Evolutionary conservation across 2,797 vertebrate genomes (phyloP).

Genomic region (Thaleichthys pacificus): DNA sequence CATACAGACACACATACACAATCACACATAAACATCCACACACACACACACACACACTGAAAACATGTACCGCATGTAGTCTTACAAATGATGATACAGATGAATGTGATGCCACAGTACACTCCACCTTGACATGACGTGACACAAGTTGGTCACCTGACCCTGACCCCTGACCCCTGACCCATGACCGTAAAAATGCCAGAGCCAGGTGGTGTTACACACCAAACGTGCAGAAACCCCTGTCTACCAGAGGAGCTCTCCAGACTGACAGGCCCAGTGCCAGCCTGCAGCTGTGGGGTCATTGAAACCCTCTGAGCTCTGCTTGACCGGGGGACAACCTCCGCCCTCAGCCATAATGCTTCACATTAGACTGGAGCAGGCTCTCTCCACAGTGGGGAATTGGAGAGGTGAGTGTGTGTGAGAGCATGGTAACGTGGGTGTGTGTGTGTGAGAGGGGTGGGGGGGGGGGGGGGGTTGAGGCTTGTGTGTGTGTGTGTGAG

Average conservation of each 20-base stretch:
- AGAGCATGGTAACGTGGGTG: conserved; percentile 17
- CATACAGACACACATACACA: conserved; percentile 10
- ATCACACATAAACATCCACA: conserved; percentile 4
- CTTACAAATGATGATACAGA: too few species aligned
- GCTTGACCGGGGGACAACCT: conserved; percentile 49
- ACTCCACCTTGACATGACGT: too few species aligned
- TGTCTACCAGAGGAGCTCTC: too few species aligned
- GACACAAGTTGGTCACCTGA: too few species aligned
- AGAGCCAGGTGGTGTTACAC: neutral
- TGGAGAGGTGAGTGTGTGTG: neutral
- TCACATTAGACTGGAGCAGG: conserved; percentile 58
- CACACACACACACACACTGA: conserved; percentile 6
- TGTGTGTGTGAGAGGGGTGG: too few species aligned
- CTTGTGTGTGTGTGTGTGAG: neutral
- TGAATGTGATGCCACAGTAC: too few species aligned
- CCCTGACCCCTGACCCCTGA: too few species aligned
- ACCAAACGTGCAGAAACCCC: too few species aligned
- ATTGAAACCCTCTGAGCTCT: neutral
- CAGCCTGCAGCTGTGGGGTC: too few species aligned
- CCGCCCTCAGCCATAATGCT: conserved; percentile 45
- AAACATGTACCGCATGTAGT: too few species aligned
- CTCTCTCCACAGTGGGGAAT: conserved; percentile 43
- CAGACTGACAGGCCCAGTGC: too few species aligned
- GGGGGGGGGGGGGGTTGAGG: too few species aligned
- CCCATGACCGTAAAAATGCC: neutral